A percentile compares a stretch with the other conserved stretches of the same genome.
Conservation (phyloP, 2,113 vertebrate genomes). For the Paramormyrops kingsleyae region DNA sequence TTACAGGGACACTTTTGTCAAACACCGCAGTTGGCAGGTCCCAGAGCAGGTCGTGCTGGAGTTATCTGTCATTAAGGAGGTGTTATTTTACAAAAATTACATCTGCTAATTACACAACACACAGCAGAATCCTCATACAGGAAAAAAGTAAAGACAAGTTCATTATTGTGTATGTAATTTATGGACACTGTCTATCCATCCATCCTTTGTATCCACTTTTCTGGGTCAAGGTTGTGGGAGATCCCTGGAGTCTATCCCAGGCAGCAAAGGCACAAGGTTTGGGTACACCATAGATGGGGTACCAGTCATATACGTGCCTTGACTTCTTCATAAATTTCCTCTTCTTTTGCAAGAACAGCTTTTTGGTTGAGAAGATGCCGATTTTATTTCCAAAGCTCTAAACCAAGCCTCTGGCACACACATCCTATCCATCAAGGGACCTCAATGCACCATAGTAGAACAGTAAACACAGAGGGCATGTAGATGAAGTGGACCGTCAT, state of each 20-base stretch:
- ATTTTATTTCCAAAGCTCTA: neutral
- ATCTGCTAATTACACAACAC: neutral
- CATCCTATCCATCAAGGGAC: constrained; percentile 20
- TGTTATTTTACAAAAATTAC: neutral
- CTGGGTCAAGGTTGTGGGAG: neutral
- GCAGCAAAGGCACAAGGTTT: constrained; percentile 9
- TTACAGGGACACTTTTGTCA: neutral
- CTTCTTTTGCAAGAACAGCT: neutral
- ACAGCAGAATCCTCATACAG: neutral
- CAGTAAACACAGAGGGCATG: constrained; percentile 22
- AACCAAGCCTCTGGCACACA: neutral
- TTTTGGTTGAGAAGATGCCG: neutral
- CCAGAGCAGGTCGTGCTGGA: neutral
- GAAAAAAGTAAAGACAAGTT: neutral
- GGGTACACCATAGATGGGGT: neutral
- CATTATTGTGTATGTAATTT: neutral
- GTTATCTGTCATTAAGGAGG: neutral
- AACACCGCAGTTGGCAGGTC: neutral
- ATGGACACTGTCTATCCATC: neutral
- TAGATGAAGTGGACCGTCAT: constrained; percentile 29
- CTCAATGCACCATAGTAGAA: constrained; percentile 18
- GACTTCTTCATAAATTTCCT: neutral
- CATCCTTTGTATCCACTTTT: neutral
- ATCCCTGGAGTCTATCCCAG: too few relatives aligned
- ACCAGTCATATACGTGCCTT: neutral